These are phyloP conservation scores for Oeneis ivallda DNA, from an alignment of 2,888 invertebrate species.

Conservation along the genomic window DNA sequence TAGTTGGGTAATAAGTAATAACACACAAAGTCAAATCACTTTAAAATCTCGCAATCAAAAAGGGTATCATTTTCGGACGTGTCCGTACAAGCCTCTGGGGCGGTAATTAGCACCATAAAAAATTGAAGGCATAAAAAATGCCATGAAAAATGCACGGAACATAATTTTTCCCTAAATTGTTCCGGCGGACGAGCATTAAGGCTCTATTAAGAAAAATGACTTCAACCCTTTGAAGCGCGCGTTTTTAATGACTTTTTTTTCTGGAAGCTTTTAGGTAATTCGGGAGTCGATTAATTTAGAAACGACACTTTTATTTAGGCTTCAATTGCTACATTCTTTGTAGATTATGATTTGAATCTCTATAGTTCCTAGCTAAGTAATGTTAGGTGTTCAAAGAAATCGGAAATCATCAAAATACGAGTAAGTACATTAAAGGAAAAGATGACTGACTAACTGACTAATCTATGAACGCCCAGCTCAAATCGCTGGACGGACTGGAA, in stretches of 20 bases:
- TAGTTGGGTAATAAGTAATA: background rate
- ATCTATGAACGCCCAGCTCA: too few species aligned
- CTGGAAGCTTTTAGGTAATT: conserved; percentile 9
- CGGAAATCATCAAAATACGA: too few species aligned
- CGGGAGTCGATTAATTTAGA: conserved; percentile 6
- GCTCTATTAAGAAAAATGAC: conserved; percentile 67
- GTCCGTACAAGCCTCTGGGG: conserved; percentile 22
- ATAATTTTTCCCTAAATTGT: conserved; percentile 62
- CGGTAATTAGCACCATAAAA: conserved; percentile 67
- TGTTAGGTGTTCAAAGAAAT: too few species aligned
- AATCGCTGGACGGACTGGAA: too few species aligned
- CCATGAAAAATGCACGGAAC: conserved; percentile 64
- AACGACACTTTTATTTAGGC: background rate
- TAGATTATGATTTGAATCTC: too few species aligned
- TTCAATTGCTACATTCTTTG: background rate
- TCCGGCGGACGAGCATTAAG: conserved; percentile 52
- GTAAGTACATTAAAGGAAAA: too few species aligned
- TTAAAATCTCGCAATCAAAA: conserved; percentile 15
- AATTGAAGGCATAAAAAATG: conserved; percentile 64
- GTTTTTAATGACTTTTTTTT: conserved; percentile 35
- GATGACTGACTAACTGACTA: too few species aligned
- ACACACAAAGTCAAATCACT: background rate
- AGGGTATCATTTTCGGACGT: conserved; percentile 18
- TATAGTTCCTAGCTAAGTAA: too few species aligned
- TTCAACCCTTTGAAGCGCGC: conserved; percentile 40